A percentile compares a stretch with the other conserved stretches of the same genome.
Conservation (phyloP, 2,888 invertebrate genomes). For the Euzophera pinguis region DNA sequence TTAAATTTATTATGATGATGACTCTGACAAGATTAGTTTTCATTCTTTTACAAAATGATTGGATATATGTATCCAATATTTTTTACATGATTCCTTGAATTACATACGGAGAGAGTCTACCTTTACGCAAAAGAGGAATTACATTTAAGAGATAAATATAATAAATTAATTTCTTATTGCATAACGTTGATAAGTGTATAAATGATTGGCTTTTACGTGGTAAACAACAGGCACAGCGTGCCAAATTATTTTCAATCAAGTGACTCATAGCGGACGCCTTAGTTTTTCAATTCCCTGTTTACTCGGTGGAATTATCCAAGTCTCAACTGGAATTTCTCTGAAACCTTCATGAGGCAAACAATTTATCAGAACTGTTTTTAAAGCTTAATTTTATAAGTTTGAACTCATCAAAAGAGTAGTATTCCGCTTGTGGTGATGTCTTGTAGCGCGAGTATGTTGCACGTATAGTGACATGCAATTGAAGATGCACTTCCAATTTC, state of each 20-base stretch:
- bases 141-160: background rate
- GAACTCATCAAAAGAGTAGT: background rate
- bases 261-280: background rate
- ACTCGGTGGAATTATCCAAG: background rate
- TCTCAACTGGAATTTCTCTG: background rate
- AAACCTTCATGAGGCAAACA: background rate
- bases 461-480: conserved; percentile 17
- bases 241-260: background rate
- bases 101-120: too few species aligned
- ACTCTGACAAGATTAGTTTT: too few species aligned
- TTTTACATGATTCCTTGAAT: too few species aligned
- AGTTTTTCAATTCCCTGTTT: background rate
- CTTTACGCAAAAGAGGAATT: too few species aligned
- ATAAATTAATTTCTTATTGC: background rate
- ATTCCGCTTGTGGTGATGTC: background rate
- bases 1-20: too few species aligned
- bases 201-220: background rate
- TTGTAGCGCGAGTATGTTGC: conserved; percentile 5
- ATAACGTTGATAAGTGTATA: background rate
- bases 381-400: background rate
- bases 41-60: too few species aligned
- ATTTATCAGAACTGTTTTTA: background rate
- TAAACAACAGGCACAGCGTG: background rate
- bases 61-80: too few species aligned
- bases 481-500: conserved; percentile 7